Evolutionary conservation across 2,113 vertebrate species (phyloP), one percentile per base, ranked within the genome.

Genomic region (Psettodes erumei): DNA sequence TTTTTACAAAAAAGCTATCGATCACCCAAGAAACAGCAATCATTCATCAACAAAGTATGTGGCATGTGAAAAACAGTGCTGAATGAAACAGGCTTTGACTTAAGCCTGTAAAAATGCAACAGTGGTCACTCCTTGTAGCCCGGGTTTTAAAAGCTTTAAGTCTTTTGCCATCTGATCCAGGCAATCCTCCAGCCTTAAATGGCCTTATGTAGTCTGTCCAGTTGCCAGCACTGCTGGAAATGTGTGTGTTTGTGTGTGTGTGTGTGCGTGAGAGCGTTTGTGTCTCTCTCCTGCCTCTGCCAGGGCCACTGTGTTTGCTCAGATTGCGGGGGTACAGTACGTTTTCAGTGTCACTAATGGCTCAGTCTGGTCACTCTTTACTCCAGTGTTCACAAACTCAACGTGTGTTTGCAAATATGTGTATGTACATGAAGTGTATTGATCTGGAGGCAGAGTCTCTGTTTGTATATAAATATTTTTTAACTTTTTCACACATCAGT

Each of bases 111-210:
- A 77, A 83, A 73, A 70, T 81, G 66, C 73, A 60, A 18, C 80
- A 75, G 53, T 61, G 77, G 72, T 75, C 75, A 71, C 25, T 84
- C 25, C 75, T 70, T 78, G 32, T 27, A 53, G 42, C 38, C 25
- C 23, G 15, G 72, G 21, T 61, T 69, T 76, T 54, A 73, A 71
- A 80, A 70, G 65, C 48, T 75, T 43, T 33, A 89, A 89, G 70
- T 80, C 68, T 74, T 86, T 70, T 80, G 63, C 77, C 80, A 75
- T 81, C 69, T 62, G 72, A 84, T 83, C 71, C 71, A 79, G 77
- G 55, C 81, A n/a, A n/a, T n/a, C n/a, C n/a, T 56, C 58, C 71
- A 71, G 50, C 67, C 28, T 65, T 58, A 75, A 81, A 81, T 83
- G 63, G 76, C 58, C 21, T 77, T 27, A 59, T 65, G 59, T 15